These are phyloP conservation scores for Echiichthys vipera DNA, from an alignment of 2,797 vertebrate genomes.

Conservation along the genomic window DNA sequence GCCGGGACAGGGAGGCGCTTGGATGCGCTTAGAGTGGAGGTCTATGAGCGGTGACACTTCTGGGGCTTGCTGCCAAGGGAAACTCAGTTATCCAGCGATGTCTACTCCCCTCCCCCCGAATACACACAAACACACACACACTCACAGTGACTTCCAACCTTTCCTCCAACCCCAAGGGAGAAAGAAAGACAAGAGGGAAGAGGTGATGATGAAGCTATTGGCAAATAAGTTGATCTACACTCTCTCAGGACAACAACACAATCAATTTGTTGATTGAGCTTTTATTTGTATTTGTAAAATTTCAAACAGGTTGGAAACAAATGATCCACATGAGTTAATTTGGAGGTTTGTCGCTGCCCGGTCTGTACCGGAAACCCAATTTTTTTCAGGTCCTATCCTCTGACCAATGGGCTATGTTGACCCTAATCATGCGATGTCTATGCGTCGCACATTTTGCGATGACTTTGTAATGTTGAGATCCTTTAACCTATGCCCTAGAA, in stretches of 20 bases:
- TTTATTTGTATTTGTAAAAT: neutral
- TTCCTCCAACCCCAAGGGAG: slow-evolving; percentile 39
- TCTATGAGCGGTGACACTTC: slow-evolving; percentile 78
- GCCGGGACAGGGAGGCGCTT: slow-evolving; percentile 62
- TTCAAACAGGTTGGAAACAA: no score
- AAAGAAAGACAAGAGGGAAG: slow-evolving; percentile 3
- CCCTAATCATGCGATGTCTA: no score
- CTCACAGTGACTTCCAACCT: slow-evolving; percentile 39
- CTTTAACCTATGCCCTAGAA: no score
- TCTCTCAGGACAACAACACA: slow-evolving; percentile 15
- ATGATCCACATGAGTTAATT: no score
- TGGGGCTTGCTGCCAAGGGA: slow-evolving; percentile 76
- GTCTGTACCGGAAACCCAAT: no score
- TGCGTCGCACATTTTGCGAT: no score
- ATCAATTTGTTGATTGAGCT: slow-evolving; percentile 5
- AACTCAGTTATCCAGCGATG: slow-evolving; percentile 72
- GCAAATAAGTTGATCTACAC: slow-evolving; percentile 24
- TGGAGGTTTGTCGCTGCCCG: no score
- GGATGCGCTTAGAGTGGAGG: slow-evolving; percentile 69
- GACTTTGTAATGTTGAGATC: no score
- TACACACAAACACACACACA: neutral
- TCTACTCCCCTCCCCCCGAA: slow-evolving; percentile 26
- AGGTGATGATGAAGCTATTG: slow-evolving; percentile 44
- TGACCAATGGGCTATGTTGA: no score
- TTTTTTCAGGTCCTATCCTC: no score